These are phyloP conservation scores for Apamea anceps DNA, from an alignment of 2,888 invertebrate genomes.

Conservation along the genomic window DNA sequence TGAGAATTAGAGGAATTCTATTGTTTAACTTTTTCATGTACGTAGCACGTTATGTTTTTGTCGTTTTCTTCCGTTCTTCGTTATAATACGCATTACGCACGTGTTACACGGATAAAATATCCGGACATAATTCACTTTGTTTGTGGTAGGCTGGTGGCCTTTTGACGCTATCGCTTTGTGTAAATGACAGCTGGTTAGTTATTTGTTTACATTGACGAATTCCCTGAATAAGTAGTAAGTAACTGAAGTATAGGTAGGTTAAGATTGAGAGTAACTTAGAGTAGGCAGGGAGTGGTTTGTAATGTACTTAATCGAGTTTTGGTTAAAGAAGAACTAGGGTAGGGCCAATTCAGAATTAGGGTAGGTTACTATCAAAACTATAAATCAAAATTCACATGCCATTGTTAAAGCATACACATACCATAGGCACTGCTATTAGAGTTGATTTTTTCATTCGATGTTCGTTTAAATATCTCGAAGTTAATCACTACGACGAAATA, in stretches of 20 bases:
- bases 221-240: not conserved
- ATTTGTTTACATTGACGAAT: slow-evolving; percentile 6
- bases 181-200: not conserved
- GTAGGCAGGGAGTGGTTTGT: not conserved
- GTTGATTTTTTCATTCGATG: not conserved
- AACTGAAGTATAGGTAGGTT: not conserved
- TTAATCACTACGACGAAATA: slow-evolving; percentile 4
- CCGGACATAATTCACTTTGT: too few species aligned
- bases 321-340: not conserved
- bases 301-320: not conserved
- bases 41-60: not conserved
- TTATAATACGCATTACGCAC: not conserved
- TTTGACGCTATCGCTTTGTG: not conserved
- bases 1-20: slow-evolving; percentile 10
- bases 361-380: not conserved
- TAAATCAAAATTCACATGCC: not conserved
- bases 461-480: not conserved
- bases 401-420: not conserved
- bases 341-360: not conserved
- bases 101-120: not conserved
- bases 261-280: not conserved
- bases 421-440: not conserved
- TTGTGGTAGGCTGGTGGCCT: not conserved
- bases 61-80: not conserved
- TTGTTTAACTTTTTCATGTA: not conserved